Percentiles rank a stretch among this genome's conserved stretches.
Conservation (phyloP, 2,797 vertebrate species). For the Acipenser transmontanus region DNA sequence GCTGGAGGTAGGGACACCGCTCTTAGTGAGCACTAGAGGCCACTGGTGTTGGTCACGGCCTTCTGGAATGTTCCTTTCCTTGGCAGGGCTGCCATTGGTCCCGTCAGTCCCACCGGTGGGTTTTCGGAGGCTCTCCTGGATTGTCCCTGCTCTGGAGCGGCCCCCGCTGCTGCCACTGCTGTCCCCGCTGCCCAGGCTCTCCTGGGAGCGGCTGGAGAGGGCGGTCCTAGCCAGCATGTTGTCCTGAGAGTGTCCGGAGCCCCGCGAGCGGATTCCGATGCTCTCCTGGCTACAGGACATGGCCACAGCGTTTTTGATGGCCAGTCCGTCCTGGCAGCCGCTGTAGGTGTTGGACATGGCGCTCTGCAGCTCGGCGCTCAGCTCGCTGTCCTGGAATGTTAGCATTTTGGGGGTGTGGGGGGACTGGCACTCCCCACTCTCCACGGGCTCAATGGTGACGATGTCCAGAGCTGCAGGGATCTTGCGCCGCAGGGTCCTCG, state of each 20-base stretch:
- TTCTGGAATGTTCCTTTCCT: slow-evolving; percentile 80
- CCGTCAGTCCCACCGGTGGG: slow-evolving; percentile 16
- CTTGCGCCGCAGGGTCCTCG: slow-evolving; percentile 35
- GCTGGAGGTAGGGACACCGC: slow-evolving; percentile 19
- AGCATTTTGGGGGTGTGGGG: slow-evolving; percentile 29
- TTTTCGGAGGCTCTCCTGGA: background rate
- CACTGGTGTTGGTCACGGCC: slow-evolving; percentile 61
- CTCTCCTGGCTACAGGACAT: slow-evolving; percentile 77
- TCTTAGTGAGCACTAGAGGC: slow-evolving; percentile 16
- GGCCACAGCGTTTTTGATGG: slow-evolving; percentile 41
- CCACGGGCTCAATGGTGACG: slow-evolving; percentile 50
- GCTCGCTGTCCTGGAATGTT: background rate
- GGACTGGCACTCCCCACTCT: slow-evolving; percentile 41
- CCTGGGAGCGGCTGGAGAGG: slow-evolving; percentile 54
- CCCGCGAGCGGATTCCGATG: slow-evolving; percentile 74
- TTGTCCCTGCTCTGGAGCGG: slow-evolving; percentile 33
- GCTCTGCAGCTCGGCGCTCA: slow-evolving; percentile 48
- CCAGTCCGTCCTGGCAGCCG: slow-evolving; percentile 45
- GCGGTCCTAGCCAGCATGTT: slow-evolving; percentile 42
- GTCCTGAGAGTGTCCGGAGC: slow-evolving; percentile 81
- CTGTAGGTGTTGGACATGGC: slow-evolving; percentile 51
- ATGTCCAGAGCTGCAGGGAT: slow-evolving; percentile 46
- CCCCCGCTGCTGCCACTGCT: slow-evolving; percentile 41
- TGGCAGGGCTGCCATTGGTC: slow-evolving; percentile 44
- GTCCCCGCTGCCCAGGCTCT: slow-evolving; percentile 52